These are phyloP conservation scores for Tetheella fluctuosa DNA, from an alignment of 2,888 invertebrate species.

Conservation along the genomic window DNA sequence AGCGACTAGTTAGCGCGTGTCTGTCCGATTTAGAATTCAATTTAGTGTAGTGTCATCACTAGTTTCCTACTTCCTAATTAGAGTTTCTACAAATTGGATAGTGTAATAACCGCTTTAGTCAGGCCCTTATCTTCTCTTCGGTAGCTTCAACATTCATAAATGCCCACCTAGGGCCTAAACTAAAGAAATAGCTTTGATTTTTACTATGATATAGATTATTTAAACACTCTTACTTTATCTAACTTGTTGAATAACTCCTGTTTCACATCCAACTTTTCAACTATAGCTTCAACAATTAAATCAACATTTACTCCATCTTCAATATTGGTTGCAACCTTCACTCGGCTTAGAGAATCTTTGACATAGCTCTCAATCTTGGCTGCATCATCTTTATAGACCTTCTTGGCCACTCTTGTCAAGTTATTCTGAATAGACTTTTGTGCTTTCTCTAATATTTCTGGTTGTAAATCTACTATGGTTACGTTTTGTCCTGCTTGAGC, in stretches of 20 bases:
- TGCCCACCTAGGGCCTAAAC: no score
- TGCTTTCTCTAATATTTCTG: slow-evolving; percentile 89
- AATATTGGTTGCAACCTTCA: slow-evolving; percentile 83
- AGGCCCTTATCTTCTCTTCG: no score
- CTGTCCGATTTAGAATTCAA: no score
- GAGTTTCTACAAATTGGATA: no score
- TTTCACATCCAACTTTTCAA: slow-evolving; percentile 92
- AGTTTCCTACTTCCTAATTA: no score
- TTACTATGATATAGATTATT: no score
- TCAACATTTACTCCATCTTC: slow-evolving; percentile 87
- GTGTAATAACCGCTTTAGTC: no score
- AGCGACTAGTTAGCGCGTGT: no score
- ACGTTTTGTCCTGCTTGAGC: slow-evolving; percentile 93
- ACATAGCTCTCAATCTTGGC: slow-evolving; percentile 88
- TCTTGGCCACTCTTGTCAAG: slow-evolving; percentile 91
- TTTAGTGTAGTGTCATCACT: no score
- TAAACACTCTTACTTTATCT: slow-evolving; percentile 81
- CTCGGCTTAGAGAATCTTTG: slow-evolving; percentile 79
- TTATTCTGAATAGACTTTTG: slow-evolving; percentile 87
- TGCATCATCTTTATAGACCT: slow-evolving; percentile 87
- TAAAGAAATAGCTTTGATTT: no score
- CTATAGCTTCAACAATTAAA: slow-evolving; percentile 93
- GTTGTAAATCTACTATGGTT: slow-evolving; percentile 90
- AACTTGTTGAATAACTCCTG: slow-evolving; percentile 90
- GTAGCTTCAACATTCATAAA: no score